Evolutionary conservation across 1,140 invertebrate genomes (phyloP).

Genomic region (Acyrthosiphon pisum): DNA sequence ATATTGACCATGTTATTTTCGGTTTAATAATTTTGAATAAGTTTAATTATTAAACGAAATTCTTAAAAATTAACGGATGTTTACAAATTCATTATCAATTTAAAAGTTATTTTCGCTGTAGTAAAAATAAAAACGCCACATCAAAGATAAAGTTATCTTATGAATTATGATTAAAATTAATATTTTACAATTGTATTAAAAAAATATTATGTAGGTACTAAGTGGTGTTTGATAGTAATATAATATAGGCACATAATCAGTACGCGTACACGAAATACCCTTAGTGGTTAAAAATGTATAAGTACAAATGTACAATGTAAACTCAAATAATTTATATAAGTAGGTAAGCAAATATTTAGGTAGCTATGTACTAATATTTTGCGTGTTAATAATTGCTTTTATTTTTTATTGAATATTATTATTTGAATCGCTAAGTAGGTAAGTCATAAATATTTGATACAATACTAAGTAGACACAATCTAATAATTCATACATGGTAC

Average conservation of each 20-base stretch:
- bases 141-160: not conserved
- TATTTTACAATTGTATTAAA: not conserved
- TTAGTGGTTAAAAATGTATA: too few species aligned
- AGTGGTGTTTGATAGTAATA: not conserved
- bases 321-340: too few species aligned
- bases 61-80: not conserved
- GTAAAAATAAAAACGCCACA: not conserved
- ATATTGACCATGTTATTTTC: not conserved
- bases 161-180: not conserved
- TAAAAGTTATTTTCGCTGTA: not conserved
- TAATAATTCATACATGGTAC: not conserved
- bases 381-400: not conserved
- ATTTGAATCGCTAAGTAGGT: not conserved
- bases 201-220: too few species aligned
- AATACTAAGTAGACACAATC: not conserved
- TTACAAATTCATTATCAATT: not conserved
- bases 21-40: not conserved
- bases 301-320: too few species aligned
- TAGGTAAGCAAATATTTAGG: too few species aligned
- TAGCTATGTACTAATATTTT: not conserved
- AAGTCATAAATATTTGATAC: too few species aligned
- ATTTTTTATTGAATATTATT: not conserved
- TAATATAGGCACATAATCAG: not conserved
- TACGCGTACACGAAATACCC: not conserved
- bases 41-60: not conserved